Percentiles rank a stretch among this genome's conserved stretches.
phyloP scores from a whole-genome alignment of 1,140 invertebrate species.

The Formica selysi region DNA sequence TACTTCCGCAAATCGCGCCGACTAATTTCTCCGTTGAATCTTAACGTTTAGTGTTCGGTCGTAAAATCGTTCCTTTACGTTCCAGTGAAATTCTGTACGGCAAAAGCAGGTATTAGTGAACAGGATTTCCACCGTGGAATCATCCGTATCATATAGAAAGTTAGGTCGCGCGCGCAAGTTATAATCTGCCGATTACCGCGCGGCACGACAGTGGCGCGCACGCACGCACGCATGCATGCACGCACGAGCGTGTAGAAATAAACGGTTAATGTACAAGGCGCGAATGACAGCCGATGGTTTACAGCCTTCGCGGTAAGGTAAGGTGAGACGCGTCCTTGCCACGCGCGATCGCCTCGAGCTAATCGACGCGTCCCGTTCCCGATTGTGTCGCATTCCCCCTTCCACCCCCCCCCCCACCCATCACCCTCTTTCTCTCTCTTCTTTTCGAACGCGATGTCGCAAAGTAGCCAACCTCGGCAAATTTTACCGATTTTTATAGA shows the following conservation, averaged over 20 bases:
- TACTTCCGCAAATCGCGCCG: constrained; percentile 34
- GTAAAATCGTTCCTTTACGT: constrained; percentile 10
- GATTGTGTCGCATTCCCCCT: constrained; percentile 31
- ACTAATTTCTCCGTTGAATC: constrained; percentile 17
- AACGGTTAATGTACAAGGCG: constrained; percentile 52
- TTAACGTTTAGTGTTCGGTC: neutral
- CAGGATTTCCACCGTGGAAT: constrained; percentile 29
- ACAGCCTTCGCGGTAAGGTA: constrained; percentile 66
- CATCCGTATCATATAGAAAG: constrained; percentile 54
- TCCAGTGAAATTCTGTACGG: constrained; percentile 31
- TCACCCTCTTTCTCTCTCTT: neutral
- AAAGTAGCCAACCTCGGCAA: constrained; percentile 21
- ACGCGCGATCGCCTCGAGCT: constrained; percentile 65
- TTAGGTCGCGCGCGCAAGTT: constrained; percentile 46
- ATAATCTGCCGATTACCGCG: constrained; percentile 49
- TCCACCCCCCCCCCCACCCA: neutral
- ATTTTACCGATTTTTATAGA: constrained; percentile 18
- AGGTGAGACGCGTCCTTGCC: constrained; percentile 66
- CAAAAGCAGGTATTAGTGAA: neutral
- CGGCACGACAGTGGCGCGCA: constrained; percentile 14
- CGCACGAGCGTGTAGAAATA: constrained; percentile 25
- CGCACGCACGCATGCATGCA: constrained; percentile 2
- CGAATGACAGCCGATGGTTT: constrained; percentile 70
- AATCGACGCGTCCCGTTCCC: constrained; percentile 64
- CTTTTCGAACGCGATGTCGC: neutral